Base-by-base conservation (phyloP, 2,888 invertebrate species). In the Crocallis elinguaria region DNA sequence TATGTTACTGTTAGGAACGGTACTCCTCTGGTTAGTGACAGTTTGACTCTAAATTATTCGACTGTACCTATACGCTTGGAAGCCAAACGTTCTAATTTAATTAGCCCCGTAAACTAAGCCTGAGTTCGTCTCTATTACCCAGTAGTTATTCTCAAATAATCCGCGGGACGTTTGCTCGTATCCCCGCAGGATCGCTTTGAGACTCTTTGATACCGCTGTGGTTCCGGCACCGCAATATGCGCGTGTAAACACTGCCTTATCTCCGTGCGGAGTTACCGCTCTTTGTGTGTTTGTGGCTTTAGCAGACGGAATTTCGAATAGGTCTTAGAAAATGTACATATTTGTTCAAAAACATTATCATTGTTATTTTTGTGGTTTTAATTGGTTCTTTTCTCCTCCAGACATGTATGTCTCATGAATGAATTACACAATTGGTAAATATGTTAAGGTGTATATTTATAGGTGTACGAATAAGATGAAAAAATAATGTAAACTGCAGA, bases 201-300 rank as follows among this genome's bases (percentile, higher is more conserved):
- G 67, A n/a, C 32, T 44, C 56, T 60, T 61, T 60, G 60, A 62
- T 49, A 39, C 50, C 19, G 21, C 25, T 3, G 19, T 29, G 30
- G 52, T 35, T 33, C 44, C 43, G 48, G 65, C 70, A 55, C 60
- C 60, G 85, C 82, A 84, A 84, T 83, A 82, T 79, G 72, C 75
- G 60, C 72, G 73, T 66, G 82, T 73, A 79, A 85, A 83, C 79
- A 82, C 49, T 48, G 50, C 60, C 62, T 64, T 75, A 75, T 75
- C 75, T 73, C 62, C 55, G 37, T 58, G n/a, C 23, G 62, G 59
- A 62, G 66, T 67, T 68, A 73, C 64, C 68, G 67, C 58, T 67
- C 59, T 67, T 67, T 75, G 69, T 66, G 57, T 42, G 59, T 53
- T 57, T 61, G 62, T 49, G 43, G 48, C 53, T 39, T 52, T 33